phyloP scores from a whole-genome alignment of 2,113 vertebrate genomes.

The Gobio gobio region DNA sequence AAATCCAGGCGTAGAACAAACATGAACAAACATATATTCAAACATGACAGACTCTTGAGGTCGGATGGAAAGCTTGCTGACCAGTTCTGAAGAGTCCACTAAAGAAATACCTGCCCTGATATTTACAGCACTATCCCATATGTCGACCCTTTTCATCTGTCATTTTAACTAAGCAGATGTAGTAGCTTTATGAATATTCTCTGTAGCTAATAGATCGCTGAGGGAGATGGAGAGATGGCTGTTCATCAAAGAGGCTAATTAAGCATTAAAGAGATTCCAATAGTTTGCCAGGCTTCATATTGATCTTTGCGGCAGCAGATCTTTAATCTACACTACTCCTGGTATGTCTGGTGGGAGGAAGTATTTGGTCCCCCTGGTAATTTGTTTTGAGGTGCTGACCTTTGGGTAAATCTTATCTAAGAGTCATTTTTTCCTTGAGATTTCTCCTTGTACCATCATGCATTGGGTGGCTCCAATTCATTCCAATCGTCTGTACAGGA shows the following conservation, averaged over 20 bases:
- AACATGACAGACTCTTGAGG: not conserved
- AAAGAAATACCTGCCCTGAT: conserved; percentile 11
- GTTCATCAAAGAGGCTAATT: conserved; percentile 61
- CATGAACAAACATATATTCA: too few relatives aligned
- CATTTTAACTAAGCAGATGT: conserved; percentile 23
- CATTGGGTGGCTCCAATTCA: conserved; percentile 2
- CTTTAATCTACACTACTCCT: conserved; percentile 58
- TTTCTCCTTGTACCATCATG: not conserved
- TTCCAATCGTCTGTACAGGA: not conserved
- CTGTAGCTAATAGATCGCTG: conserved; percentile 45
- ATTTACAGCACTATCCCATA: conserved; percentile 11
- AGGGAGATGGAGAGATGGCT: conserved; percentile 42
- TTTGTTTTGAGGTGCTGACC: conserved; percentile 51
- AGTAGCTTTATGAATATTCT: conserved; percentile 38
- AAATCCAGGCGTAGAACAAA: not conserved
- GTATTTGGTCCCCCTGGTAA: conserved; percentile 33
- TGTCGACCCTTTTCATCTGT: conserved; percentile 32
- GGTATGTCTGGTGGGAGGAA: conserved; percentile 52
- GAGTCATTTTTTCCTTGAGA: not conserved
- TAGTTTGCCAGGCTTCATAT: conserved; percentile 53
- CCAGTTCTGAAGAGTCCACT: not conserved
- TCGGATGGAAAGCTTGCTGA: not conserved
- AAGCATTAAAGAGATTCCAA: conserved; percentile 60
- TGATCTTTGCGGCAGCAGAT: conserved; percentile 52
- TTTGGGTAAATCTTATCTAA: conserved; percentile 34